Conservation (phyloP, 2,888 invertebrate species). For the Peribatodes rhomboidaria region DNA sequence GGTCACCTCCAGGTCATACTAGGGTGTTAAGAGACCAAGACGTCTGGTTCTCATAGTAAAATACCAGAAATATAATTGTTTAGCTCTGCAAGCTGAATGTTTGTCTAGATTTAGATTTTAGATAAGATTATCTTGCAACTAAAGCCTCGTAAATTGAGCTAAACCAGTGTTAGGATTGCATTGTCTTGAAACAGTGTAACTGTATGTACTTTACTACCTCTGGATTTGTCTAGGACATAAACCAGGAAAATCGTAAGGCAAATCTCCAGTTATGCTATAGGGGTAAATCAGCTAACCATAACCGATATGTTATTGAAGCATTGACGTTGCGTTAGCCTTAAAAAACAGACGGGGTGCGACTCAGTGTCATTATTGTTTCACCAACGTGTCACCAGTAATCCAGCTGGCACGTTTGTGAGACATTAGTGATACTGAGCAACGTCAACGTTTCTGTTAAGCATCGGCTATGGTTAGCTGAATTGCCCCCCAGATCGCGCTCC, state of each 20-base stretch:
- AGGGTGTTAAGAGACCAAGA: constrained; percentile 23
- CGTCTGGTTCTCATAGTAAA: constrained; percentile 40
- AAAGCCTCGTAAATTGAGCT: constrained; percentile 33
- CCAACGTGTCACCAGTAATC: too few relatives aligned
- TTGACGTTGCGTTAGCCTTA: too few relatives aligned
- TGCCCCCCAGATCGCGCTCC: constrained; percentile 28
- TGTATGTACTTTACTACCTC: constrained; percentile 10
- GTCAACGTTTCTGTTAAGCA: too few relatives aligned
- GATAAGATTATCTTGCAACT: constrained; percentile 32
- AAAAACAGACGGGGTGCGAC: too few relatives aligned
- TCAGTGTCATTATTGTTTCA: too few relatives aligned
- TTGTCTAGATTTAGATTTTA: constrained; percentile 30
- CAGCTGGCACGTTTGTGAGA: too few relatives aligned
- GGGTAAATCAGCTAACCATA: too few relatives aligned
- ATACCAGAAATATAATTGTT: constrained; percentile 34
- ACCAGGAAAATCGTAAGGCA: constrained; percentile 14
- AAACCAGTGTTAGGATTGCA: constrained; percentile 29
- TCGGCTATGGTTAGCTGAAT: too few relatives aligned
- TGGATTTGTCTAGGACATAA: constrained; percentile 12
- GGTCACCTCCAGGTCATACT: constrained; percentile 43
- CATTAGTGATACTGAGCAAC: too few relatives aligned
- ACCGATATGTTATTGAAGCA: too few relatives aligned
- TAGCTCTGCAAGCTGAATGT: constrained; percentile 24
- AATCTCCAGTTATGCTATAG: constrained; percentile 32
- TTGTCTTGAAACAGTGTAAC: constrained; percentile 23